Evolutionary conservation across 1,140 invertebrate genomes (phyloP), one percentile per base, ranked within the genome.

Genomic region (Nebria ingens): DNA sequence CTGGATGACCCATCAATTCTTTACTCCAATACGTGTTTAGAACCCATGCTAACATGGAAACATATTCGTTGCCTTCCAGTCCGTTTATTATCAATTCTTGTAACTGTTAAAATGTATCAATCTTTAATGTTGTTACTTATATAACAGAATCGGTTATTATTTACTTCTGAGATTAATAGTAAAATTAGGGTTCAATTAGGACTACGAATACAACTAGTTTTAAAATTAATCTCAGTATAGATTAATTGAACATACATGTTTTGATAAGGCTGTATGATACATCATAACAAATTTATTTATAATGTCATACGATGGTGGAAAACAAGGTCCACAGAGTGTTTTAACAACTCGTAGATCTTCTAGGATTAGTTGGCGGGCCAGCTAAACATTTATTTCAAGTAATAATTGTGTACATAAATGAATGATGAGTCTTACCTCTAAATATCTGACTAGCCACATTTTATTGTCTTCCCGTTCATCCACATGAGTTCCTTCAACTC

Each of bases 61-160:
- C 93, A 73, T 94, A 93, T 72, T 98, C 97, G 72, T 97, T 97
- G 22, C 93, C 94, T 74, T 98, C 89, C 21, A 98, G 70, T 0
- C 91, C 91, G 64, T 81, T 84, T 15, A 81, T 76, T 19, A 96
- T 90, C 23, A 96, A 81, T 62, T 96, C 92, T 73, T 91, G 82
- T 3, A 97, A 73, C 87, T 91, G 64, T 53, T 75, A 68, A 34
- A 13, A 51, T 52, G 42, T n/a, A 34, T 34, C n/a, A 34, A 34
- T 34, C 29, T n/a, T 9, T 6, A 34, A 9, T n/a, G 6, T 34
- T 34, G 29, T 34, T 34, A 9, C 29, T n/a, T 34, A 34, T n/a
- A 34, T 9, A n/a, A 34, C 29, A 34, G n/a, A n/a, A 34, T 34
- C 29, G 29, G 29, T 9, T 34, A 9, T 23, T 13, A 34, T 4